Evolutionary conservation across 2,797 vertebrate species (phyloP).

Genomic region (Anguilla megastoma): DNA sequence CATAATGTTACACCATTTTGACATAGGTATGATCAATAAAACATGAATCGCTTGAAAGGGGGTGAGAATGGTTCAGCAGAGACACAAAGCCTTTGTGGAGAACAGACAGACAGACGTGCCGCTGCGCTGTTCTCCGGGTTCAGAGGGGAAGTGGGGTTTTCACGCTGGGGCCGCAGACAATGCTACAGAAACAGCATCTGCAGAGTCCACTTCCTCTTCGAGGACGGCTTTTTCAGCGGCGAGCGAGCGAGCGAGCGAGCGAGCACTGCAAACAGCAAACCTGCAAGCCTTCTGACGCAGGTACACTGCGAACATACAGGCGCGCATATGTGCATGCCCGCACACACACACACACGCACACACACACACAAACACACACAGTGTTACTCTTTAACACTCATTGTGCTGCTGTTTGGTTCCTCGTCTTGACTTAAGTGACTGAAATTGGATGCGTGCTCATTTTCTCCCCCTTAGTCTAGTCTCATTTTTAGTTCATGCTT

Average conservation of each 20-base stretch:
- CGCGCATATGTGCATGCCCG: slow-evolving; percentile 6
- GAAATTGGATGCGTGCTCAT: neutral
- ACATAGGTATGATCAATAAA: neutral
- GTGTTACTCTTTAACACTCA: neutral
- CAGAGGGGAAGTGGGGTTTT: slow-evolving; percentile 63
- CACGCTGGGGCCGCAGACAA: slow-evolving; percentile 51
- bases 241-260: too few relatives aligned
- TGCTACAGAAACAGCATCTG: slow-evolving; percentile 43
- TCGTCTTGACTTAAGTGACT: neutral
- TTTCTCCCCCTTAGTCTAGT: neutral
- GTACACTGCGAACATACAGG: neutral
- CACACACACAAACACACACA: neutral
- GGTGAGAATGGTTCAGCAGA: neutral
- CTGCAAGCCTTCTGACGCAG: neutral
- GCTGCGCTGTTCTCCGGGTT: neutral
- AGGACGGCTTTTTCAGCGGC: neutral
- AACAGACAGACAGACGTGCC: neutral
- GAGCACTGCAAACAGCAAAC: neutral
- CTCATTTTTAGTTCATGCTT: neutral
- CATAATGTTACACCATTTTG: neutral
- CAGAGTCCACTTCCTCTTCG: slow-evolving; percentile 17
- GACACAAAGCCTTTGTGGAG: neutral
- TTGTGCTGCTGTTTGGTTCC: neutral
- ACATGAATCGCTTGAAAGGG: neutral
- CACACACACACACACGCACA: slow-evolving; percentile 20